A percentile compares a stretch with the other conserved stretches of the same genome.
These are phyloP conservation scores for Alviniconcha strummeri DNA, from an alignment of 2,888 invertebrate genomes.

Conservation along the genomic window DNA sequence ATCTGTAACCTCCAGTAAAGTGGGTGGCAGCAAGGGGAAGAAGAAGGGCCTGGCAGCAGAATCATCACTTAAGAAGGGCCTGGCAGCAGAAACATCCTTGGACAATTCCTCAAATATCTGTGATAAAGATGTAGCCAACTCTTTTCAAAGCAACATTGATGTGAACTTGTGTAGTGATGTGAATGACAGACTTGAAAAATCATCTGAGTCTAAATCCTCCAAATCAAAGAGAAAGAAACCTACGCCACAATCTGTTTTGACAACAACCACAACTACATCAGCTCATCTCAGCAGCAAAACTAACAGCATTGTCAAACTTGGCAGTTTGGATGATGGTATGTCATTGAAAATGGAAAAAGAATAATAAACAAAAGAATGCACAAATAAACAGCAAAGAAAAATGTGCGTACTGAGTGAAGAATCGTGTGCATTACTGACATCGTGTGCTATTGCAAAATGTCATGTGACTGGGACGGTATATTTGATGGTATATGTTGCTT, in stretches of 20 bases:
- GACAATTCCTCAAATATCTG: constrained; percentile 13
- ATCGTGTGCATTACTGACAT: too few relatives aligned
- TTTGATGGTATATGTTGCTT: too few relatives aligned
- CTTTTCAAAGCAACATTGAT: constrained; percentile 24
- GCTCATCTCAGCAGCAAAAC: not conserved
- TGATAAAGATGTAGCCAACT: constrained; percentile 17
- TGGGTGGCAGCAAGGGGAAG: constrained; percentile 1
- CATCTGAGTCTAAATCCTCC: not conserved
- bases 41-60: constrained; percentile 8
- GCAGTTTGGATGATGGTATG: constrained; percentile 31
- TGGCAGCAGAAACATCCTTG: not conserved
- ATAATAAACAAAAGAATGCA: too few relatives aligned
- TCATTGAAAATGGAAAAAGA: too few relatives aligned
- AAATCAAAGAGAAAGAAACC: constrained; percentile 24
- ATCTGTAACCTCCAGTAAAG: constrained; percentile 31
- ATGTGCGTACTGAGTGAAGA: too few relatives aligned
- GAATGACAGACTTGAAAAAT: not conserved
- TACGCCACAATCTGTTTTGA: not conserved
- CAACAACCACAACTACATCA: not conserved
- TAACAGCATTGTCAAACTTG: constrained; percentile 3
- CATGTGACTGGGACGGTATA: too few relatives aligned
- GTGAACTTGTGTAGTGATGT: constrained; percentile 10
- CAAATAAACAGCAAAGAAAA: too few relatives aligned
- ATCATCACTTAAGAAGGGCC: not conserved
- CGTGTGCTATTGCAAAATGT: too few relatives aligned